These are phyloP conservation scores for Hystrix cristata DNA, from an alignment of 2,113 vertebrate species.

Conservation along the genomic window DNA sequence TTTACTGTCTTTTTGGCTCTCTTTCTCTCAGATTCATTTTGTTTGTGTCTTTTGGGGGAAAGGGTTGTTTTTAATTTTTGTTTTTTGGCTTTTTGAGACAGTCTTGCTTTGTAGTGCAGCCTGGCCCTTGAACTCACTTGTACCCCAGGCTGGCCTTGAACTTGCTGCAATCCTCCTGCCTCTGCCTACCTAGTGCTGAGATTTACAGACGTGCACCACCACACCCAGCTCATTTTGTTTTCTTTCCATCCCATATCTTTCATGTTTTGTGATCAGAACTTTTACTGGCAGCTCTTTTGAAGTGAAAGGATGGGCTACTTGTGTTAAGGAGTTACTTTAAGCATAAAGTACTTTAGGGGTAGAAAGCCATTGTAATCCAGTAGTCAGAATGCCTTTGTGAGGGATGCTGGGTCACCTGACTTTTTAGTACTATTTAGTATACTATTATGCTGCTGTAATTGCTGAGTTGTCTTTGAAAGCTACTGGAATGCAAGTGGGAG, in stretches of 20 bases:
- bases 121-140: neutral
- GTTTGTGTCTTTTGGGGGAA: neutral
- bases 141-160: neutral
- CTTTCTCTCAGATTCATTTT: neutral
- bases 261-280: slow-evolving; percentile 36
- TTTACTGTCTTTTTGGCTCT: neutral
- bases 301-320: neutral
- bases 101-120: neutral
- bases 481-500: neutral
- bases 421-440: neutral
- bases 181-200: neutral
- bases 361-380: neutral
- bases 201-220: neutral
- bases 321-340: slow-evolving; percentile 6
- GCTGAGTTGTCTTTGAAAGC: slow-evolving; percentile 25
- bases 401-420: neutral
- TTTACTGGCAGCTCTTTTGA: neutral
- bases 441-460: neutral
- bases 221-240: neutral
- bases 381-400: neutral
- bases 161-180: neutral
- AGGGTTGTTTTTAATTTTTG: neutral
- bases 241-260: neutral
- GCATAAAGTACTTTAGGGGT: neutral
- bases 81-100: neutral